A percentile compares a stretch with the other conserved stretches of the same genome.
Evolutionary conservation across 2,888 invertebrate species (phyloP).

Genomic region (Thymelicus sylvestris): DNA sequence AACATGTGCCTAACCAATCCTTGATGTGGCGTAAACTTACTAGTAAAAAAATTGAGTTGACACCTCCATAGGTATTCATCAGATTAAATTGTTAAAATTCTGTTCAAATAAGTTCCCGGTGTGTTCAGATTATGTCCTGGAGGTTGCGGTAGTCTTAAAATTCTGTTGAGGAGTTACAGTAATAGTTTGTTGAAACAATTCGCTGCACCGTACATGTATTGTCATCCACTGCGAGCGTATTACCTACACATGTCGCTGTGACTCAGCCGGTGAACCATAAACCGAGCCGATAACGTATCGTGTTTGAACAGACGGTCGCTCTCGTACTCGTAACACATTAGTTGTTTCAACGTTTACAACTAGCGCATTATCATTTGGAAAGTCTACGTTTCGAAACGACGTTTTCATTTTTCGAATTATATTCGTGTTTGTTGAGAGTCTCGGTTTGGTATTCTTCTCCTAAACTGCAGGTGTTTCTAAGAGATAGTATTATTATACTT

Average conservation of each 20-base stretch:
- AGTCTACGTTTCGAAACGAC: slow-evolving; percentile 19
- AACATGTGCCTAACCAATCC: no score
- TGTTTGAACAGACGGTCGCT: slow-evolving; percentile 46
- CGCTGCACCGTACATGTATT: slow-evolving; percentile 6
- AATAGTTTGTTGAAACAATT: slow-evolving; percentile 31
- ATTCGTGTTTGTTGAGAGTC: not conserved
- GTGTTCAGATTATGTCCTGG: not conserved
- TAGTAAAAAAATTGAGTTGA: no score
- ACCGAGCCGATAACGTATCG: slow-evolving; percentile 65
- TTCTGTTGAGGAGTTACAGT: slow-evolving; percentile 3
- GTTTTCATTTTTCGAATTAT: slow-evolving; percentile 8
- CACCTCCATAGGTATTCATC: no score
- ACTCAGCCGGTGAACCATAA: slow-evolving; percentile 57
- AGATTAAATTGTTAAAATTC: no score
- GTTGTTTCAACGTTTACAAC: slow-evolving; percentile 11
- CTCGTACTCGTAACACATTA: slow-evolving; percentile 12
- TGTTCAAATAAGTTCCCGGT: no score
- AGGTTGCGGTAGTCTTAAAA: not conserved
- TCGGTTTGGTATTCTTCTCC: not conserved
- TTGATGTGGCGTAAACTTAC: no score
- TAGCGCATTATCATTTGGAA: slow-evolving; percentile 23
- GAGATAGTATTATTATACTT: not conserved
- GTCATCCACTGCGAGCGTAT: slow-evolving; percentile 19
- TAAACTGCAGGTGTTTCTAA: not conserved
- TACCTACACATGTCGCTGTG: slow-evolving; percentile 42